These are phyloP conservation scores for Cherax quadricarinatus DNA, from an alignment of 1,140 invertebrate genomes.

Conservation along the genomic window DNA sequence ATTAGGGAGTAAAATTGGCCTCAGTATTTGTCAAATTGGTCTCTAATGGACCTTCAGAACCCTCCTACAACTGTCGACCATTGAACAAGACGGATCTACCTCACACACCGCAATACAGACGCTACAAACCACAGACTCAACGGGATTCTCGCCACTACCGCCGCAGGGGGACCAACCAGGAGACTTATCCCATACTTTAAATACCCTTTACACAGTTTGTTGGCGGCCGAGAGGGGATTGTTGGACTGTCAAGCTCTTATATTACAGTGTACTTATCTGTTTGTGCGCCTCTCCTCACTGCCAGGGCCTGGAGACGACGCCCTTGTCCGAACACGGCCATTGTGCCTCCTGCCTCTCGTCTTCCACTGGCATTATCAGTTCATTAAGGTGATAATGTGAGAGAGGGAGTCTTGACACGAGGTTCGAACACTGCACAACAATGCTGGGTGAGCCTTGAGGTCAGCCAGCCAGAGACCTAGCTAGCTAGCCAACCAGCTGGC, in stretches of 20 bases:
- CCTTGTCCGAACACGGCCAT: constrained; percentile 5
- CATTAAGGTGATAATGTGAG: constrained; percentile 50
- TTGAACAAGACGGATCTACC: background rate
- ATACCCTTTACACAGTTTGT: constrained; percentile 67
- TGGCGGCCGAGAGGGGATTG: constrained; percentile 55
- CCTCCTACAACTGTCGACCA: constrained; percentile 39
- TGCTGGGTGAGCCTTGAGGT: background rate
- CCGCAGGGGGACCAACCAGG: no score
- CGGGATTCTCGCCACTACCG: background rate
- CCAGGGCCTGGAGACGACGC: constrained; percentile 35
- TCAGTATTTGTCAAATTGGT: constrained; percentile 65
- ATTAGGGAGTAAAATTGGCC: constrained; percentile 54
- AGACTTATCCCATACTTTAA: constrained; percentile 38
- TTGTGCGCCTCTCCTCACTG: constrained; percentile 57
- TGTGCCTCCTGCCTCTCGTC: background rate
- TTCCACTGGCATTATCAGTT: constrained; percentile 21
- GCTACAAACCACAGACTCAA: background rate
- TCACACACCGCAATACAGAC: background rate
- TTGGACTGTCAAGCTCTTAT: constrained; percentile 67
- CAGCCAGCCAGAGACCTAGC: no score
- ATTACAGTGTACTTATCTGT: constrained; percentile 70
- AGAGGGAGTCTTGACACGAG: background rate
- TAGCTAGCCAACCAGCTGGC: no score
- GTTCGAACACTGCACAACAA: constrained; percentile 1
- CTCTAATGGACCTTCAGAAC: constrained; percentile 56